A percentile compares a stretch with the other conserved stretches of the same genome.
Conservation (phyloP, 2,888 invertebrate species). For the Drosophila peninsularis region DNA sequence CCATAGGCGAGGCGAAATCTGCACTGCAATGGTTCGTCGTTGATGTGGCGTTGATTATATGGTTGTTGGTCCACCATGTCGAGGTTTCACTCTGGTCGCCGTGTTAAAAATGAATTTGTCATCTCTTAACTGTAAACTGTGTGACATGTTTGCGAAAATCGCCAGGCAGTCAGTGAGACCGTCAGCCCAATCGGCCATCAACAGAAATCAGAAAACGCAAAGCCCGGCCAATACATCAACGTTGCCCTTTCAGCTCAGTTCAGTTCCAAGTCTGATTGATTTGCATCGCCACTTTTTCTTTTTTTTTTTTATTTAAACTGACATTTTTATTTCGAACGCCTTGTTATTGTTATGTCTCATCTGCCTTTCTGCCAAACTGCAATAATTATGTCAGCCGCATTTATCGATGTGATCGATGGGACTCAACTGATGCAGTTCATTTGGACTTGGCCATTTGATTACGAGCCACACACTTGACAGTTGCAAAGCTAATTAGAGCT, state of each 20-base stretch:
- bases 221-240: constrained; percentile 78
- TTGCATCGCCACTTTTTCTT: constrained; percentile 77
- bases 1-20: constrained; percentile 44
- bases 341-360: constrained; percentile 39
- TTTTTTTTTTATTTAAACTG: constrained; percentile 58
- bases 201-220: constrained; percentile 70
- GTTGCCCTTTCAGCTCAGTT: constrained; percentile 25
- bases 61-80: constrained; percentile 55
- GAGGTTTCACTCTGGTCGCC: constrained; percentile 67
- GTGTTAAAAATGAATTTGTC: constrained; percentile 83
- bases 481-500: too few relatives aligned
- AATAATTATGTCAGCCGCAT: constrained; percentile 79
- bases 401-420: constrained; percentile 71
- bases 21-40: constrained; percentile 75
- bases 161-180: constrained; percentile 29
- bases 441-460: background rate
- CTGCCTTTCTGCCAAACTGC: constrained; percentile 34
- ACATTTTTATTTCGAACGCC: constrained; percentile 59
- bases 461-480: background rate
- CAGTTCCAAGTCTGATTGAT: constrained; percentile 82
- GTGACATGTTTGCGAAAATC: constrained; percentile 79
- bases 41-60: constrained; percentile 66
- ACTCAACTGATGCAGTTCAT: constrained; percentile 12
- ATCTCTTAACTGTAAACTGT: constrained; percentile 78
- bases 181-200: constrained; percentile 8